These are phyloP conservation scores for Edolisoma coerulescens DNA, from an alignment of 2,113 vertebrate genomes.

Conservation along the genomic window DNA sequence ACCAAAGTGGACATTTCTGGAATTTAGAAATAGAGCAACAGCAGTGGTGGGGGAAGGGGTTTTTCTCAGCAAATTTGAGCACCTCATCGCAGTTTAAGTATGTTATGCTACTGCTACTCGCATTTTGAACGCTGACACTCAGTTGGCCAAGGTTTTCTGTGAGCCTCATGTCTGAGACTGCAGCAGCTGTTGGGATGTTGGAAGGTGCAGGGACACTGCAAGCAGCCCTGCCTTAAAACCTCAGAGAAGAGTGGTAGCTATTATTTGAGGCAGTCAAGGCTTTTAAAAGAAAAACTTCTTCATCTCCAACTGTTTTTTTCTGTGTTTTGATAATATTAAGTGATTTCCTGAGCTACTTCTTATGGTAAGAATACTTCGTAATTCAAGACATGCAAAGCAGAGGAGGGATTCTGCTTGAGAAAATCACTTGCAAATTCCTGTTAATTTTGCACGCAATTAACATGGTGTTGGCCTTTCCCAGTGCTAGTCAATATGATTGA, in stretches of 20 bases:
- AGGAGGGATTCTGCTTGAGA: neutral
- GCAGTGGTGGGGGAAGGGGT: fast-evolving
- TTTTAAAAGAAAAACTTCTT: constrained; percentile 24
- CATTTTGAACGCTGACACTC: neutral
- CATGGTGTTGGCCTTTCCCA: neutral
- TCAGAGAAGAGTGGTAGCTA: neutral
- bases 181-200: constrained; percentile 9
- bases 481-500: neutral
- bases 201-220: neutral
- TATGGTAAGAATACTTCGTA: neutral
- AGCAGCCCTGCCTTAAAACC: neutral
- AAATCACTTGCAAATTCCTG: constrained; percentile 14
- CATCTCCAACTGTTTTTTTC: neutral
- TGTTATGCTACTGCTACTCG: neutral
- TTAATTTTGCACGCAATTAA: neutral
- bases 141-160: neutral
- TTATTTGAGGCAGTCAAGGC: neutral
- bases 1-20: neutral
- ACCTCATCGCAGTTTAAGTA: neutral
- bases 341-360: constrained; percentile 24
- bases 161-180: neutral
- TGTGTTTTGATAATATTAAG: constrained; percentile 36
- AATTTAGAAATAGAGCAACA: neutral
- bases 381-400: neutral
- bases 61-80: neutral